Evolutionary conservation across 2,888 invertebrate genomes (phyloP), one percentile per base, ranked within the genome.

Genomic region (Nebria brevicollis): DNA sequence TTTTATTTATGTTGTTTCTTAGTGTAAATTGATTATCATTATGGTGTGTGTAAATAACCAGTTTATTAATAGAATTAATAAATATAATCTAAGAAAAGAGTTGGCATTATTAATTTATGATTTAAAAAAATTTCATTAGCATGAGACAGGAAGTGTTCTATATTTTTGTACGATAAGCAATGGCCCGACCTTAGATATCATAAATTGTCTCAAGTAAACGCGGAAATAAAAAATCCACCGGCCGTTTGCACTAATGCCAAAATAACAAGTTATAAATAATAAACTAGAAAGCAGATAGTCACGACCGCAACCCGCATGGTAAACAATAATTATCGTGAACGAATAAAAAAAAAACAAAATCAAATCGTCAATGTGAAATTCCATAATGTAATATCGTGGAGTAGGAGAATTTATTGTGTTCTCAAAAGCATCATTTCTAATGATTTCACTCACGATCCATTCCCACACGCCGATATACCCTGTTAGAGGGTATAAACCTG

Each of bases 401-500:
- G 73, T 70, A 43, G 42, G 15, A 41, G 74, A 73, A 66, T 78
- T 78, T 78, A n/a, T 66, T 64, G 66, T 74, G 66, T 78, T 78
- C 26, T 78, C 78, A 66, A 73, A 74, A 75, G 82, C 72, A 75
- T 70, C 72, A 70, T 41, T 43, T 72, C 66, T 77, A 78, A 80
- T 82, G 77, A 75, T 82, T 76, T 82, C 77, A 54, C 72, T 82
- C 77, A 54, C 72, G 73, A 78, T 77, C 81, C 77, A 80, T 80
- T 80, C 81, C 81, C 72, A 77, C 81, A 81, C 77, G 42, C 6
- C 20, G 11, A 42, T 70, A 72, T 81, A 72, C 81, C 81, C 81
- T 77, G 81, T 81, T 81, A 66, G 81, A 81, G 81, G 81, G 81
- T 77, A 81, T 42, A 81, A 70, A 76, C 72, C 81, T 81, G 77